Evolutionary conservation across 2,888 invertebrate genomes (phyloP), one percentile per base, ranked within the genome.

Genomic region (Oxystoma pomonae): DNA sequence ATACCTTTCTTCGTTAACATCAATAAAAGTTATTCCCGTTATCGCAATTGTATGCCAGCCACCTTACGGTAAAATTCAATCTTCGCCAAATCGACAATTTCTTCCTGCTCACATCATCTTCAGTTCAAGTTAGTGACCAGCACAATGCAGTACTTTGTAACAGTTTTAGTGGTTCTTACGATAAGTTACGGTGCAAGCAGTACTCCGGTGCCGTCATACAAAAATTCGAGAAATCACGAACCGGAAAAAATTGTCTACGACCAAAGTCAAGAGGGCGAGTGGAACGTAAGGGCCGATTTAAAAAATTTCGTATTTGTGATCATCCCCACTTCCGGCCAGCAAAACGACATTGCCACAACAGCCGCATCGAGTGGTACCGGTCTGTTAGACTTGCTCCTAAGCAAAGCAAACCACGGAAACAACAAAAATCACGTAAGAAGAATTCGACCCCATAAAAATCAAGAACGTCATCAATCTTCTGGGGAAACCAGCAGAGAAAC

Each of bases 241-340:
- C 35, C 20, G 12, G 61, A 50, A 21, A 69, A 66, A 57, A 69
- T 73, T 49, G 63, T 74, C n/a, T 87, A 86, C 81, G 87, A 92
- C 76, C 90, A 91, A 74, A 83, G 90, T 0, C 92, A 92, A 77
- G 88, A 90, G 62, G 92, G 92, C 35, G 85, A 88, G 1, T 73
- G 68, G 72, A 76, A 93, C 77, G 83, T 91, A 12, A 84, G 87
- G 59, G 89, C 90, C 0, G 89, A 91, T 75, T 79, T 92, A 9
- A 87, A 90, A 68, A 91, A 92, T 74, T 85, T 92, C 67, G 81
- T 91, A 67, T 79, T 92, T 59, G 77, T 92, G 20, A 77, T 91
- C n/a, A 71, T 75, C 3, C 75, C 76, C 3, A 65, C 74, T 1
- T 56, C 66, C 57, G 55, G 69, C 21, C 52, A 64, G 3, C 65